Evolutionary conservation across 2,113 vertebrate genomes (phyloP).

Genomic region (Myotis davidii): DNA sequence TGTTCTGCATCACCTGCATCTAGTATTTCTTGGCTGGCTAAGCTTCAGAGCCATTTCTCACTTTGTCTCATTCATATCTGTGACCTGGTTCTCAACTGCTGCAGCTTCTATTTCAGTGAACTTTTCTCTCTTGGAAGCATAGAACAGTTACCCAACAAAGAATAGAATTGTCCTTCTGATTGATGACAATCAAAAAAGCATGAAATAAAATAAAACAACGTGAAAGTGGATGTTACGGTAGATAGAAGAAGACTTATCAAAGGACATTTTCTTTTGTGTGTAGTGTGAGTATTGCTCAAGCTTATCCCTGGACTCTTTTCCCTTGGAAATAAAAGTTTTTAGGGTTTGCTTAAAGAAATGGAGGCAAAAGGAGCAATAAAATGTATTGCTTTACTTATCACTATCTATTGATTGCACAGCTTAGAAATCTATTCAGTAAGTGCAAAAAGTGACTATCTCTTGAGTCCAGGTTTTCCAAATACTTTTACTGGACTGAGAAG

Average conservation of each 20-base stretch:
- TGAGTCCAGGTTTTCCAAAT: slow-evolving; percentile 28
- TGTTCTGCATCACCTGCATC: slow-evolving; percentile 14
- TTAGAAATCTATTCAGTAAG: slow-evolving; percentile 34
- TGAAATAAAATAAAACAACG: slow-evolving; percentile 55
- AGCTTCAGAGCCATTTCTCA: slow-evolving; percentile 45
- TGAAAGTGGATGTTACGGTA: slow-evolving; percentile 44
- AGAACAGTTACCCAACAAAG: slow-evolving; percentile 59
- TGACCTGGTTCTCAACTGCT: slow-evolving; percentile 63
- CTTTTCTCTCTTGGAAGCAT: slow-evolving; percentile 44
- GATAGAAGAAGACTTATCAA: slow-evolving; percentile 5
- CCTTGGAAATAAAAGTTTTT: slow-evolving; percentile 36
- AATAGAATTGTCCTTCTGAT: slow-evolving; percentile 63
- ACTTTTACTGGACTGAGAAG: slow-evolving; percentile 9
- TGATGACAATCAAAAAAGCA: slow-evolving; percentile 52
- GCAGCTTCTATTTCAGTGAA: slow-evolving; percentile 60
- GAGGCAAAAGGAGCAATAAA: slow-evolving; percentile 35
- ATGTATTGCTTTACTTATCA: background rate
- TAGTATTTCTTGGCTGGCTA: slow-evolving; percentile 57
- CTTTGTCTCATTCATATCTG: slow-evolving; percentile 46
- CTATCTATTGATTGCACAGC: background rate
- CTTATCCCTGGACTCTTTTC: slow-evolving; percentile 16
- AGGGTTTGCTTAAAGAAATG: slow-evolving; percentile 44
- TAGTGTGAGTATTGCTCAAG: background rate
- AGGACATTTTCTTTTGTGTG: slow-evolving; percentile 15
- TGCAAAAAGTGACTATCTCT: background rate